phyloP scores from a whole-genome alignment of 1,140 invertebrate genomes.

The Semibalanus balanoides region DNA sequence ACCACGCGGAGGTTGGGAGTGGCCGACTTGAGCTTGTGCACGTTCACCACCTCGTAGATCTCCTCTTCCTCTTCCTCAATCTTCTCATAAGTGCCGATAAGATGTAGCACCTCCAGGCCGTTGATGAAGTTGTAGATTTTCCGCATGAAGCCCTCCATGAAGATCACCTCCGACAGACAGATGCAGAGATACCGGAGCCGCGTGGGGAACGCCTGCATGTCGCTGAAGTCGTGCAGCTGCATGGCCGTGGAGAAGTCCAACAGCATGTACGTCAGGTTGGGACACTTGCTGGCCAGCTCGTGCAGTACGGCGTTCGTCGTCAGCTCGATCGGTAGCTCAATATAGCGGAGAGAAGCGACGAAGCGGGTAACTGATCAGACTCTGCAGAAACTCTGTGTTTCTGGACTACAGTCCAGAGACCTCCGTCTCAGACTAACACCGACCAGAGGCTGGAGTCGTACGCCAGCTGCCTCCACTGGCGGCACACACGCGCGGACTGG shows the following conservation, averaged over 20 bases:
- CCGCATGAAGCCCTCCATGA: conserved; percentile 99
- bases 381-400: conserved; percentile 66
- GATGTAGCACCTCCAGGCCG: conserved; percentile 91
- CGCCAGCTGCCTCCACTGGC: conserved; percentile 80
- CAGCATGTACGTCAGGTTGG: conserved; percentile 92
- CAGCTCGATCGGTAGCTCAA: conserved; percentile 92
- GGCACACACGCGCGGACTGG: conserved; percentile 76
- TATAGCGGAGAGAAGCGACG: conserved; percentile 77
- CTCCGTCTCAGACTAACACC: conserved; percentile 84
- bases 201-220: conserved; percentile 96
- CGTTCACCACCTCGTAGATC: conserved; percentile 98
- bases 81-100: conserved; percentile 98
- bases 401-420: conserved; percentile 85
- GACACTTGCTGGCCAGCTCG: conserved; percentile 91
- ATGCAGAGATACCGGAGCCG: conserved; percentile 93
- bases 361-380: conserved; percentile 75
- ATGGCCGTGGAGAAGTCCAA: conserved; percentile 96
- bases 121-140: conserved; percentile 99
- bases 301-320: conserved; percentile 96
- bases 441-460: conserved; percentile 92
- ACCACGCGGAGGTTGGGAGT: conserved; percentile 89
- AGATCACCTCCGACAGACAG: conserved; percentile 97
- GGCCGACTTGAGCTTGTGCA: conserved; percentile 92
- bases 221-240: conserved; percentile 98
- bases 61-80: conserved; percentile 98